A percentile compares a stretch with the other conserved stretches of the same genome.
These are phyloP conservation scores for Teleogryllus occipitalis DNA, from an alignment of 1,140 invertebrate genomes.

Conservation along the genomic window DNA sequence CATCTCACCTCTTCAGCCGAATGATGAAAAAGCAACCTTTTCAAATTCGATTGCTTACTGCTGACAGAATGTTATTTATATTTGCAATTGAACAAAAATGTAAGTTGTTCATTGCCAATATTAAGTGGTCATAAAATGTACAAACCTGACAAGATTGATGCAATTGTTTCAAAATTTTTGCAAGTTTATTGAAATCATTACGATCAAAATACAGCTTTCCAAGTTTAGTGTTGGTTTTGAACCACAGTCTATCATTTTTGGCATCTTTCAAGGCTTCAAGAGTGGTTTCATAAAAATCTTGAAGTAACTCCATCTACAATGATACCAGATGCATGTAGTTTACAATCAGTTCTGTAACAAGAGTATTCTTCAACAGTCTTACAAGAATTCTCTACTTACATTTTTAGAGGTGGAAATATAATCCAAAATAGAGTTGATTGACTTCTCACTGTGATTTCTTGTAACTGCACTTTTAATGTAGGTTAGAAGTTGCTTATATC, in stretches of 20 bases:
- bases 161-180: conserved; percentile 94
- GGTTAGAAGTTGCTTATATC: conserved; percentile 93
- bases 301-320: conserved; percentile 90
- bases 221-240: conserved; percentile 99
- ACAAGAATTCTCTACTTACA: conserved; percentile 51
- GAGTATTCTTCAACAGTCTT: background rate
- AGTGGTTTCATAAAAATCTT: conserved; percentile 99
- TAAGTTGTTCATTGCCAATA: too few relatives aligned
- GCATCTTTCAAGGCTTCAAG: conserved; percentile 96
- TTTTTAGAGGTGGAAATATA: conserved; percentile 99
- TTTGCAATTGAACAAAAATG: too few relatives aligned
- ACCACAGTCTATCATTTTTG: conserved; percentile 99
- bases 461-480: conserved; percentile 99
- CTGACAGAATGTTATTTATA: too few relatives aligned
- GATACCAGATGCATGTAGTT: background rate
- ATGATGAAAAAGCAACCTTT: too few relatives aligned
- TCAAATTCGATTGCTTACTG: too few relatives aligned
- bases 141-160: conserved; percentile 87
- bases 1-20: too few relatives aligned
- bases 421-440: conserved; percentile 98
- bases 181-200: conserved; percentile 87
- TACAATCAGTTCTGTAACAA: background rate
- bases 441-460: conserved; percentile 98
- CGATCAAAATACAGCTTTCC: conserved; percentile 98
- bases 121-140: background rate